A percentile compares a stretch with the other conserved stretches of the same genome.
phyloP scores from a whole-genome alignment of 2,113 vertebrate genomes.

The Ranitomeya variabilis region DNA sequence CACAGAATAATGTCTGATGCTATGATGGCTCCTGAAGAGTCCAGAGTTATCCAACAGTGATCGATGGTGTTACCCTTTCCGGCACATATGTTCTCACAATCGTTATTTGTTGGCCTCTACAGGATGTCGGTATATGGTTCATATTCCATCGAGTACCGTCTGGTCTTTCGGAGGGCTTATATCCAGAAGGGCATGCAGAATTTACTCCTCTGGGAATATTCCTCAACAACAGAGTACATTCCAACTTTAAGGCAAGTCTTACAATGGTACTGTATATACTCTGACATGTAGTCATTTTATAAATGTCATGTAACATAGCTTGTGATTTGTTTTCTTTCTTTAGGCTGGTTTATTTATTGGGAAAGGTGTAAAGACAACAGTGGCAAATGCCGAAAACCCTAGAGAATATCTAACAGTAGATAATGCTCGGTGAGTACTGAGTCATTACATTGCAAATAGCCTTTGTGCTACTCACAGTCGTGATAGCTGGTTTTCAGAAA shows the following conservation, averaged over 20 bases:
- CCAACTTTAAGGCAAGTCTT: slow-evolving; percentile 65
- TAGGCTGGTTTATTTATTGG: slow-evolving; percentile 68
- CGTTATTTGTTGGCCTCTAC: slow-evolving; percentile 28
- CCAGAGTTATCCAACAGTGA: not conserved
- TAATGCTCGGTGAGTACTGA: slow-evolving; percentile 66
- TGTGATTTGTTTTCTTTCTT: slow-evolving; percentile 34
- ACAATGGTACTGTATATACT: not conserved
- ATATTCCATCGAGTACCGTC: slow-evolving; percentile 65
- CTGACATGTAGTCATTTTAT: not conserved
- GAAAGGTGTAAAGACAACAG: slow-evolving; percentile 64
- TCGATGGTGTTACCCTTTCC: not conserved
- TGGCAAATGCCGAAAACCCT: slow-evolving; percentile 65
- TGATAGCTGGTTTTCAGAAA: not conserved
- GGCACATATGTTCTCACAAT: not conserved
- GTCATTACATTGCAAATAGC: not conserved
- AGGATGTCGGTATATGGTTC: slow-evolving; percentile 66
- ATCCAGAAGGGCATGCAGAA: slow-evolving; percentile 64
- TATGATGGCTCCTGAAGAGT: not conserved
- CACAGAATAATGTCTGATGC: not conserved
- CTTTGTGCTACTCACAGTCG: not conserved
- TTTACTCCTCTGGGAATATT: slow-evolving; percentile 63
- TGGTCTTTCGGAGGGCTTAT: slow-evolving; percentile 58
- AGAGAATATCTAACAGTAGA: slow-evolving; percentile 63
- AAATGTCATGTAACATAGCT: not conserved
- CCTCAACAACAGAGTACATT: slow-evolving; percentile 66